A percentile compares a stretch with the other conserved stretches of the same genome.
These are phyloP conservation scores for Ammodytes marinus DNA, from an alignment of 2,113 vertebrate genomes.

Conservation along the genomic window DNA sequence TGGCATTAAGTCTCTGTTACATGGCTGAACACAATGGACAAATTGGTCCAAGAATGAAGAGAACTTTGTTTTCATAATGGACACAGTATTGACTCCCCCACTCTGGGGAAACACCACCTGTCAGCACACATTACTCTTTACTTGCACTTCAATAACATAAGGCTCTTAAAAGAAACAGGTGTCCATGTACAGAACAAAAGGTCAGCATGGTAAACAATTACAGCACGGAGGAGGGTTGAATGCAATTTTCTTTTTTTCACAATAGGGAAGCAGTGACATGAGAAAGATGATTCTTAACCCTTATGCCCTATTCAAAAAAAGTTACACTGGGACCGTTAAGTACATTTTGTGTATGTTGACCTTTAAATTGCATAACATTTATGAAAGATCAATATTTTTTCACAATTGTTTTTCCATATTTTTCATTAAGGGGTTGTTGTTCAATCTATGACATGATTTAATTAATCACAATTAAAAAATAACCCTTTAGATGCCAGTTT, in stretches of 20 bases:
- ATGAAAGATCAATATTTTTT: no score
- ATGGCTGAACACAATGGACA: conserved; percentile 53
- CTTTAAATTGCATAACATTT: no score
- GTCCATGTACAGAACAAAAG: conserved; percentile 12
- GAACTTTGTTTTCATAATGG: conserved; percentile 57
- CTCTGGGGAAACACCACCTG: conserved; percentile 35
- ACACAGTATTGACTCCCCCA: conserved; percentile 42
- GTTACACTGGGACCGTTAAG: no score
- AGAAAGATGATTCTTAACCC: conserved; percentile 32
- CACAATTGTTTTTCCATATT: no score
- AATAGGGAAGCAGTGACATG: conserved; percentile 14
- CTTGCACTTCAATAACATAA: conserved; percentile 32
- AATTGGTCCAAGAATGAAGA: conserved; percentile 53
- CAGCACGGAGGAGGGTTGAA: background rate
- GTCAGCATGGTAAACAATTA: conserved; percentile 37
- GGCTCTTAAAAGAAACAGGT: conserved; percentile 26
- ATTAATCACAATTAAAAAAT: no score
- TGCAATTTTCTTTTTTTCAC: no score
- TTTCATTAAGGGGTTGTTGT: no score
- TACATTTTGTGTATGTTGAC: no score
- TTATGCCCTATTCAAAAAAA: no score
- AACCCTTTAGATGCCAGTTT: no score
- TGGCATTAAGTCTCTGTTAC: conserved; percentile 51
- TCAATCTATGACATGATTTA: no score
- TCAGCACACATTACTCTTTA: conserved; percentile 48